phyloP scores from a whole-genome alignment of 2,113 vertebrate genomes.

The Antechinus flavipes region DNA sequence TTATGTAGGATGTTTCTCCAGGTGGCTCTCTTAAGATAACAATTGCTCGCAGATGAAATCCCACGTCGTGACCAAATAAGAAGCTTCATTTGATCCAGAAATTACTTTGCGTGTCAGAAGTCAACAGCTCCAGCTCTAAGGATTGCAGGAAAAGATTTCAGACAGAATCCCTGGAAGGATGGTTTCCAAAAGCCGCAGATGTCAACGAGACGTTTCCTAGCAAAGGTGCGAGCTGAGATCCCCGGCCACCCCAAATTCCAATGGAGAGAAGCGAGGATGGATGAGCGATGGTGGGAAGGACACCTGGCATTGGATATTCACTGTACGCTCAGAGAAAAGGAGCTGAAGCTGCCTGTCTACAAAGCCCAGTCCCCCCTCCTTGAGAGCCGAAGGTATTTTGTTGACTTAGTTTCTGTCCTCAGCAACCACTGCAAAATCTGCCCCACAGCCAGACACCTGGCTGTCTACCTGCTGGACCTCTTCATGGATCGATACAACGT shows the following conservation, averaged over 20 bases:
- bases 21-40: background rate
- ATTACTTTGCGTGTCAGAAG: background rate
- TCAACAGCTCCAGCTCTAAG: background rate
- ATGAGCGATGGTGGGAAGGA: conserved; percentile 92
- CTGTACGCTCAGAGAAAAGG: conserved; percentile 91
- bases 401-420: conserved; percentile 90
- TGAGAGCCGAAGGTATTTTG: conserved; percentile 92
- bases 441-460: conserved; percentile 91
- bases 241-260: conserved; percentile 59
- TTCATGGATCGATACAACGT: conserved; percentile 94
- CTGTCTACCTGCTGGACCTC: conserved; percentile 93
- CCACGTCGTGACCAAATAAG: background rate
- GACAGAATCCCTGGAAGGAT: background rate
- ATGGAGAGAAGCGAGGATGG: conserved; percentile 86
- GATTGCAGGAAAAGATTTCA: background rate
- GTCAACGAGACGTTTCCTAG: background rate
- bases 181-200: background rate
- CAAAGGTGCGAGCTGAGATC: conserved; percentile 5
- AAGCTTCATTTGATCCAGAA: background rate
- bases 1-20: background rate
- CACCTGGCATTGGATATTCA: conserved; percentile 91
- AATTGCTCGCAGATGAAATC: background rate
- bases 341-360: conserved; percentile 91
- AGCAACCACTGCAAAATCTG: conserved; percentile 92
- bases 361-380: conserved; percentile 92